These are phyloP conservation scores for Cyanistes caeruleus DNA, from an alignment of 2,113 vertebrate genomes.

Conservation along the genomic window DNA sequence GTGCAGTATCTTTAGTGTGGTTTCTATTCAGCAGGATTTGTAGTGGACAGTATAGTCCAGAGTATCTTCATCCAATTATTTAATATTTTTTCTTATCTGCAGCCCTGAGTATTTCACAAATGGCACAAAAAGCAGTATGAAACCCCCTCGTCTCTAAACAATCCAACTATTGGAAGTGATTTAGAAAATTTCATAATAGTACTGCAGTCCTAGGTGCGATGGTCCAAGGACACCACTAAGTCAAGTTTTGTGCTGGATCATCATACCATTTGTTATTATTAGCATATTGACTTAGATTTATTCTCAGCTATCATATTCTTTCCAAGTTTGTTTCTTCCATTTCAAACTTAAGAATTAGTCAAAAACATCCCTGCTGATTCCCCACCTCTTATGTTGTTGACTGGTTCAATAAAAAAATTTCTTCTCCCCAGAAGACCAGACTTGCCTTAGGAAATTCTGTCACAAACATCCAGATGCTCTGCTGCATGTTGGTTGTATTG, in stretches of 20 bases:
- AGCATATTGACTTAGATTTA: neutral
- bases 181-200: neutral
- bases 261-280: neutral
- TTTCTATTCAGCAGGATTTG: neutral
- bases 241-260: neutral
- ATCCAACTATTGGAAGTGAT: neutral
- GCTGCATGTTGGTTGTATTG: neutral
- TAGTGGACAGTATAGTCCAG: neutral
- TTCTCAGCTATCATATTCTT: neutral
- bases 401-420: neutral
- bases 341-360: neutral
- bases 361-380: neutral
- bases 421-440: neutral
- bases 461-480: neutral
- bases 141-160: neutral
- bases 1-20: neutral
- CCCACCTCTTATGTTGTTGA: neutral
- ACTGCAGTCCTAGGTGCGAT: neutral
- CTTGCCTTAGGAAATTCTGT: neutral
- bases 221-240: neutral
- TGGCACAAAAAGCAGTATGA: neutral
- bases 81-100: neutral
- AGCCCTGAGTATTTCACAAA: neutral
- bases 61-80: neutral
- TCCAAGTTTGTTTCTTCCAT: neutral